Base-by-base conservation (phyloP, 2,113 vertebrate species). In the Notechis scutatus region DNA sequence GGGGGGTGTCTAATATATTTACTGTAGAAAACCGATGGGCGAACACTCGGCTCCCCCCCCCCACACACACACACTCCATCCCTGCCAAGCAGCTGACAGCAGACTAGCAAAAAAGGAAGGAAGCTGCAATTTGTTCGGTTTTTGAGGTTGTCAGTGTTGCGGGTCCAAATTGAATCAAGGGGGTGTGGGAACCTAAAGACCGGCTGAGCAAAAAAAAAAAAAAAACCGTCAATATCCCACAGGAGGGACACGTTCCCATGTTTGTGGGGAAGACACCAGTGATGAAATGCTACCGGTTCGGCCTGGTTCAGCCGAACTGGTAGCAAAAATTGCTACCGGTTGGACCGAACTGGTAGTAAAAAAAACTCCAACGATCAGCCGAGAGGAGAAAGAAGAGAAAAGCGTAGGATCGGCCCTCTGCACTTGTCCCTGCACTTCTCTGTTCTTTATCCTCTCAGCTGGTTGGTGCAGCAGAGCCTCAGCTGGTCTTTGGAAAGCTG, bases 1-100 rank as follows among this genome's bases (percentile, higher is more conserved):
- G 47, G 93, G 93, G 95, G 95, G 91, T 1, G 92, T 89, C 95
- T 96, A 96, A 85, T 94, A 93, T 96, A 96, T 96, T 97, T 96
- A 94, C 97, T 93, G 92, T 39, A 95, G 96, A 95, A 61, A 64
- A 92, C 91, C 45, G 26, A 90, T 56, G 0, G 94, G 93, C 90
- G 91, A 85, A 64, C 57, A 92, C 6, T 92, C 4, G 4, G 42
- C 29, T 85, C 93, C 59, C 91, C 94, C 45, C 24, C 21, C 56
- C 4, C 56, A 8, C 56, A 21, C 57, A 47, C 47, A 50, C 8
- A 50, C 24, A 26, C 57, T 93, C 54, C 23, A 3, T 5, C 45
- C 14, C 7, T 24, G 81, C 39, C 21, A 20, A 15, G 55, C 1
- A 29, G 45, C 15, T 15, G 0, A 20, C 0, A 29, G 7, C 5